Evolutionary conservation across 2,888 invertebrate genomes (phyloP).

Genomic region (Daptonema setosum): DNA sequence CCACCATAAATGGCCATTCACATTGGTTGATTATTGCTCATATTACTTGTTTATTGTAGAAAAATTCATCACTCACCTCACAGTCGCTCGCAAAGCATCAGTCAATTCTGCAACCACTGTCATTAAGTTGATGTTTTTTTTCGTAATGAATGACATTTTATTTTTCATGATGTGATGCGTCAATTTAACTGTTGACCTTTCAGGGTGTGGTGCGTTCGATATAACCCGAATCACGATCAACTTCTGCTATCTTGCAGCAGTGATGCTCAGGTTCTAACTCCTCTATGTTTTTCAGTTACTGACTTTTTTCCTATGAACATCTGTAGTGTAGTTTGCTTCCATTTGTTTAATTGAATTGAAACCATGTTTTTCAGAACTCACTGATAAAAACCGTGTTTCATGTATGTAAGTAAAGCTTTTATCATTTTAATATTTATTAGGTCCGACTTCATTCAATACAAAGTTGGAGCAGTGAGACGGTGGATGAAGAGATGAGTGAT

Average conservation of each 20-base stretch:
- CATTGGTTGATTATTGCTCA: conserved; percentile 33
- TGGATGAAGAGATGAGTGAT: too few relatives aligned
- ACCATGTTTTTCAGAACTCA: too few relatives aligned
- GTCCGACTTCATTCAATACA: too few relatives aligned
- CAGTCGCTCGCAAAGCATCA: too few relatives aligned
- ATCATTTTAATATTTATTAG: too few relatives aligned
- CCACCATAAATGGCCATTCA: conserved; percentile 38
- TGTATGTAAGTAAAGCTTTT: too few relatives aligned
- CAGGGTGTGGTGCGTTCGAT: conserved; percentile 65
- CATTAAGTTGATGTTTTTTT: background rate
- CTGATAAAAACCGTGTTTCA: too few relatives aligned
- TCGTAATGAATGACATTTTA: background rate
- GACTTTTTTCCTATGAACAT: background rate
- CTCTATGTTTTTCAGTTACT: background rate
- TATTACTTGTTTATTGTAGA: background rate
- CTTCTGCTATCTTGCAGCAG: conserved; percentile 75
- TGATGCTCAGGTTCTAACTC: conserved; percentile 40
- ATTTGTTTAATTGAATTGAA: too few relatives aligned
- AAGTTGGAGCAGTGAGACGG: too few relatives aligned
- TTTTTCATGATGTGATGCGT: background rate
- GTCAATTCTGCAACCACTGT: background rate
- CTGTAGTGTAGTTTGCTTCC: too few relatives aligned
- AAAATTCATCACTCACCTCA: too few relatives aligned
- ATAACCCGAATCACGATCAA: conserved; percentile 91
- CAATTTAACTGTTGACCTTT: background rate